These are phyloP conservation scores for Drymonia ruficornis DNA, from an alignment of 2,888 invertebrate species.

Conservation along the genomic window DNA sequence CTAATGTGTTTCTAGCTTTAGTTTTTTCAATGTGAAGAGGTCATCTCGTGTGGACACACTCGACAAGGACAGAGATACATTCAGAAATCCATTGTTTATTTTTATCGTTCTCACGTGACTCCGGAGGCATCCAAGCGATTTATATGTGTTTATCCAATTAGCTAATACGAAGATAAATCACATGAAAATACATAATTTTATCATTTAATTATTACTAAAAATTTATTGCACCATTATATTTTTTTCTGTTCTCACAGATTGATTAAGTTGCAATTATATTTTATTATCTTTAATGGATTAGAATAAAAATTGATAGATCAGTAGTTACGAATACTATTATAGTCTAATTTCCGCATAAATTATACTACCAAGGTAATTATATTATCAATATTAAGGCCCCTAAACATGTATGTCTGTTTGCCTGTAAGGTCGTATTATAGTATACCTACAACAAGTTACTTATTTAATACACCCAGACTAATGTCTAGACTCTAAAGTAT, in stretches of 20 bases:
- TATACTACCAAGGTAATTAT: background rate
- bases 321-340: no score
- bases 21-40: constrained; percentile 32
- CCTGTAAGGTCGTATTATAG: no score
- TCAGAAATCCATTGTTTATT: constrained; percentile 43
- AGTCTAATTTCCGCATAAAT: constrained; percentile 1
- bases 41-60: constrained; percentile 28
- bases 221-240: background rate
- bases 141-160: constrained; percentile 26
- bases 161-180: constrained; percentile 15
- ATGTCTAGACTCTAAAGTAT: no score
- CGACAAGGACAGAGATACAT: constrained; percentile 35
- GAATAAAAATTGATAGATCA: background rate
- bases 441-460: no score
- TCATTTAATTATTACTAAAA: background rate
- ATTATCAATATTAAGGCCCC: no score
- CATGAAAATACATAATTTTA: constrained; percentile 8
- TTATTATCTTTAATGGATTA: background rate
- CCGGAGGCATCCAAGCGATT: constrained; percentile 18
- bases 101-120: constrained; percentile 41
- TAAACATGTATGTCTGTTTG: no score
- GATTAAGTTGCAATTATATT: constrained; percentile 1
- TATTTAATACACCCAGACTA: no score
- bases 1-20: background rate
- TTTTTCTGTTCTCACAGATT: constrained; percentile 1